Conservation (phyloP, 2,888 invertebrate genomes). For the Seira ritae region DNA sequence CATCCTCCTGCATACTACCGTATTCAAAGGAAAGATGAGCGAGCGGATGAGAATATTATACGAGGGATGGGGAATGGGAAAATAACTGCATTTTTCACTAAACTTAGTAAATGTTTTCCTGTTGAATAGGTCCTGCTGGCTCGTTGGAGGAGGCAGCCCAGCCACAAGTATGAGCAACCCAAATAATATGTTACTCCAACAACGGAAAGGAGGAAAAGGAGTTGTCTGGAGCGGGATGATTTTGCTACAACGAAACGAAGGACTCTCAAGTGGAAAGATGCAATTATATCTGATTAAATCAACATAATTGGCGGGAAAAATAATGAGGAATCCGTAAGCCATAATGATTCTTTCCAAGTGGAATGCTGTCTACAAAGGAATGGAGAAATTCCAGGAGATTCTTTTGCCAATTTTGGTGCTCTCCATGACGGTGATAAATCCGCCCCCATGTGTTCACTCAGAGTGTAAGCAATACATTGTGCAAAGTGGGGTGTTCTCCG, state of each 20-base stretch:
- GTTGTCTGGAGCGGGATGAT: neutral
- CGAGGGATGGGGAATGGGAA: neutral
- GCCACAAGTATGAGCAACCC: neutral
- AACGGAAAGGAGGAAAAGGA: too few species aligned
- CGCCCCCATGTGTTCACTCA: slow-evolving; percentile 23
- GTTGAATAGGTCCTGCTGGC: neutral
- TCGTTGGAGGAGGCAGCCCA: neutral
- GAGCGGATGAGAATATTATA: too few species aligned
- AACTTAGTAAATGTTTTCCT: slow-evolving; percentile 9
- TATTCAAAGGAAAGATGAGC: neutral
- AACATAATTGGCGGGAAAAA: slow-evolving; percentile 3
- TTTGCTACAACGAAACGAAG: neutral
- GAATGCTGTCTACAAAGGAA: neutral
- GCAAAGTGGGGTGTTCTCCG: slow-evolving; percentile 41
- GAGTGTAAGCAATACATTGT: slow-evolving; percentile 65
- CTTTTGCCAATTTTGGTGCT: neutral
- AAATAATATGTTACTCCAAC: too few species aligned
- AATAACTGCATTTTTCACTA: slow-evolving; percentile 7
- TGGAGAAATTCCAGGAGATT: neutral
- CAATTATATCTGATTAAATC: slow-evolving; percentile 13
- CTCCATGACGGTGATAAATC: slow-evolving; percentile 16
- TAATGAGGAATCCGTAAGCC: slow-evolving; percentile 3
- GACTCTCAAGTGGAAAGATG: slow-evolving; percentile 2
- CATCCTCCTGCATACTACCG: too few species aligned
- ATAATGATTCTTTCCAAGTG: neutral